These are phyloP conservation scores for Pheosia gnoma DNA, from an alignment of 2,888 invertebrate genomes.

Conservation along the genomic window DNA sequence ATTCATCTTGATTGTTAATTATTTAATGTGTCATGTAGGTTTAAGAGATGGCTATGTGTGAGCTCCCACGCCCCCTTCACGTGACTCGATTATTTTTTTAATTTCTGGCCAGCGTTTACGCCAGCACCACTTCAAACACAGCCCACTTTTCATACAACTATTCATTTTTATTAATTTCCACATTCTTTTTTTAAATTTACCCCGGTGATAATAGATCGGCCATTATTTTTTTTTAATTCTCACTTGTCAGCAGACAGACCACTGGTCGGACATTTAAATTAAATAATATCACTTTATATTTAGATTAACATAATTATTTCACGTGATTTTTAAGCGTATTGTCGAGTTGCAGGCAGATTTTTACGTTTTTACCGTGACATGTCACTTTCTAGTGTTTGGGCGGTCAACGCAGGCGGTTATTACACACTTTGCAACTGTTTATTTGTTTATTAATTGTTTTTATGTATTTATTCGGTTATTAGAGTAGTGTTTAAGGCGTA, in stretches of 20 bases:
- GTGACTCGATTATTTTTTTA: slow-evolving; percentile 39
- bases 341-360: slow-evolving; percentile 37
- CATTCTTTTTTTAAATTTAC: slow-evolving; percentile 57
- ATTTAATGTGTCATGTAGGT: slow-evolving; percentile 29
- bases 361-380: slow-evolving; percentile 42
- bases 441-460: slow-evolving; percentile 32
- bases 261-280: slow-evolving; percentile 39
- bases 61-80: slow-evolving; percentile 27
- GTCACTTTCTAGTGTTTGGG: slow-evolving; percentile 48
- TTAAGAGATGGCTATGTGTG: slow-evolving; percentile 45
- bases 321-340: slow-evolving; percentile 46
- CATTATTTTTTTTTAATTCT: slow-evolving; percentile 54
- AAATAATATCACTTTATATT: slow-evolving; percentile 43
- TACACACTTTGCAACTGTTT: slow-evolving; percentile 35
- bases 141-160: slow-evolving; percentile 63
- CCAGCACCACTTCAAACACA: slow-evolving; percentile 79
- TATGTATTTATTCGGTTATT: slow-evolving; percentile 51
- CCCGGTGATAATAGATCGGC: slow-evolving; percentile 68
- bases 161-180: slow-evolving; percentile 67
- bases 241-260: slow-evolving; percentile 34
- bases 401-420: slow-evolving; percentile 35
- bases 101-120: slow-evolving; percentile 72
- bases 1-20: slow-evolving; percentile 67
- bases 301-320: slow-evolving; percentile 24
- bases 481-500: slow-evolving; percentile 62